Base-by-base conservation (phyloP, 1,140 invertebrate genomes). In the Panagrolaimus sp. region DNA sequence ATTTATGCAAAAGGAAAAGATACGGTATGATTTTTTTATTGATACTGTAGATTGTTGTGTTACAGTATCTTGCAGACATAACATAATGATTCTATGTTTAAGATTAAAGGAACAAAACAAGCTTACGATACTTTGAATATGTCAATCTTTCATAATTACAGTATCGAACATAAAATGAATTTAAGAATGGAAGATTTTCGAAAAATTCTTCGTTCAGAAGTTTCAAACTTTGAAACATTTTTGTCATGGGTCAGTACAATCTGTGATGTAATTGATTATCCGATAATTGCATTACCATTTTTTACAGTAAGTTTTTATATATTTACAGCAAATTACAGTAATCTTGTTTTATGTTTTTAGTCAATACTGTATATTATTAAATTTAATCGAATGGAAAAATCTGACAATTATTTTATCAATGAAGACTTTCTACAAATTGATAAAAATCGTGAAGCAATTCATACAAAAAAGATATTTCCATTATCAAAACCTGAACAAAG, bases 331-430 rank as follows among this genome's bases (percentile, higher is more conserved):
- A n/a, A 15, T 48, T 24, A 44, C n/a, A 12, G 15, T 21, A 73
- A 4, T 14, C 15, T 15, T 0, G 44, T 63, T 3, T 72, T 12
- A n/a, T n/a, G n/a, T n/a, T 15, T 72, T 48, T 47, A 72, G 74
- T 76, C 74, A 12, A 45, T 63, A 28, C n/a, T 75, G 21, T 76
- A 76, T 44, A 46, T 76, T 12, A 43, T 32, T 38, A 46, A 48
- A n/a, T 76, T 76, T 48, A 55, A 71, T 55, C 45, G 45, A 24
- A 28, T 21, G 0, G 65, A 65, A 46, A 17, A 64, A n/a, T 44
- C 43, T 38, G 76, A 76, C 43, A 76, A 76, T 43, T 74, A 67
- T 28, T 76, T 46, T 63, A 45, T 76, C 6, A 67, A 24, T 26
- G 17, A 46, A 43, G 47, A 67, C 21, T 74, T 76, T 62, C 7